phyloP scores from a whole-genome alignment of 2,797 vertebrate genomes.

The Rhabdomys pumilio region DNA sequence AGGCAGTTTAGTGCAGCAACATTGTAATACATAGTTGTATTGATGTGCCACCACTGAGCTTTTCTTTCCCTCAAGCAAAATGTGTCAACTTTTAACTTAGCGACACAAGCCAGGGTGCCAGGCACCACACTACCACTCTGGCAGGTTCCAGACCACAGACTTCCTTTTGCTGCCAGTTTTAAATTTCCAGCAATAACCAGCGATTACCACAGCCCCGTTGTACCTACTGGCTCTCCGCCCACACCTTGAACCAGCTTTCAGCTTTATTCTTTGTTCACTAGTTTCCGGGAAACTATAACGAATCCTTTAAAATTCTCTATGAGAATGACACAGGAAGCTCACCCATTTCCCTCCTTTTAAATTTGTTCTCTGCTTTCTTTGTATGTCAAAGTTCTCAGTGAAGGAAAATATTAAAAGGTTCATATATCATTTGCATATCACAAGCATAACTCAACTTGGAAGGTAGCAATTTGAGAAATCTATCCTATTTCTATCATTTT shows the following conservation, averaged over 20 bases:
- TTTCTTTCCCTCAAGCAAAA: background rate
- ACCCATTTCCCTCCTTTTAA: background rate
- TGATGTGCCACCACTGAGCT: background rate
- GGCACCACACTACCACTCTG: background rate
- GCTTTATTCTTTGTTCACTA: background rate
- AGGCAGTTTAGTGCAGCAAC: conserved; percentile 61
- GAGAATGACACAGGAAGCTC: background rate
- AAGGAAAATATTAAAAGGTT: background rate
- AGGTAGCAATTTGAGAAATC: conserved; percentile 52
- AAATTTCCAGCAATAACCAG: background rate
- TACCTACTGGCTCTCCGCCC: background rate
- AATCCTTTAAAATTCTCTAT: conserved; percentile 2
- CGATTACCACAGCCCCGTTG: background rate
- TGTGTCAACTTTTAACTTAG: conserved; percentile 14
- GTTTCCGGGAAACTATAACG: conserved; percentile 36
- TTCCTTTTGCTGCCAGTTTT: conserved; percentile 30
- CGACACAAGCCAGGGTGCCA: background rate
- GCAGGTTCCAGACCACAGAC: background rate
- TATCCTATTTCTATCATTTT: conserved; percentile 42
- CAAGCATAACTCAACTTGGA: conserved; percentile 56
- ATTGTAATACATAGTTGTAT: background rate
- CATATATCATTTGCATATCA: conserved; percentile 43
- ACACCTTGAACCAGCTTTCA: background rate
- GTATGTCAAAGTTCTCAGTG: background rate
- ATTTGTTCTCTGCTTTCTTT: conserved; percentile 51